Base-by-base conservation (phyloP, 2,888 invertebrate genomes). In the Amphimallon solstitiale region DNA sequence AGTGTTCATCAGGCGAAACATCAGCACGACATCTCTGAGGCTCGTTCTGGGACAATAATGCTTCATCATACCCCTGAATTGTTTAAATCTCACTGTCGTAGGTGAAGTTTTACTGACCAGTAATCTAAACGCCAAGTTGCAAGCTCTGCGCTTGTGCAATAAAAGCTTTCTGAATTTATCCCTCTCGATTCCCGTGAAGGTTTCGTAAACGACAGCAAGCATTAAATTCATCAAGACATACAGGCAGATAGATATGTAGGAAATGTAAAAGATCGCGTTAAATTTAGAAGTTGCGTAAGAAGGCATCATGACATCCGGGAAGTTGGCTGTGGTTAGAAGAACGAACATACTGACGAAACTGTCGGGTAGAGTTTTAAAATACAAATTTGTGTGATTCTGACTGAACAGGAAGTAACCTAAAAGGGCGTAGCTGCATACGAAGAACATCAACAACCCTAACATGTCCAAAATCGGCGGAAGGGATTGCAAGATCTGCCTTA, bases 301-400 rank as follows among this genome's bases (percentile, higher is more conserved):
- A 3, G 92, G 93, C 94, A 95, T 94, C 95, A 95, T 95, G 15
- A 95, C 93, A 81, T 95, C 95, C 2, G 95, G 95, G 83, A 91
- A 95, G 83, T 95, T 95, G 66, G 95, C 94, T 9, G 94, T 94
- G 0, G 95, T 95, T n/a, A 95, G 85, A 63, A 95, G 86, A 35
- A 95, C 93, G 81, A 94, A 95, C 84, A 95, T 89, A 76, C 92
- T 94, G 76, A 95, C 92, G 80, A 95, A 94, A 70, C 93, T 93
- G 78, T 92, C 90, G 73, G 90, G 89, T 61, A 94, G 84, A 0
- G 93, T 91, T 71, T 84, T 84, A 79, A 95, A 95, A 82, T 94
- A 92, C 72, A 89, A 86, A 78, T 93, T 92, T 71, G 87, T 86
- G 10, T 86, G 84, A 75, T 91, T 89, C 75, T 89, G 87, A 19